These are phyloP conservation scores for Trachymyrmex cornetzi DNA, from an alignment of 1,140 invertebrate species.

Conservation along the genomic window DNA sequence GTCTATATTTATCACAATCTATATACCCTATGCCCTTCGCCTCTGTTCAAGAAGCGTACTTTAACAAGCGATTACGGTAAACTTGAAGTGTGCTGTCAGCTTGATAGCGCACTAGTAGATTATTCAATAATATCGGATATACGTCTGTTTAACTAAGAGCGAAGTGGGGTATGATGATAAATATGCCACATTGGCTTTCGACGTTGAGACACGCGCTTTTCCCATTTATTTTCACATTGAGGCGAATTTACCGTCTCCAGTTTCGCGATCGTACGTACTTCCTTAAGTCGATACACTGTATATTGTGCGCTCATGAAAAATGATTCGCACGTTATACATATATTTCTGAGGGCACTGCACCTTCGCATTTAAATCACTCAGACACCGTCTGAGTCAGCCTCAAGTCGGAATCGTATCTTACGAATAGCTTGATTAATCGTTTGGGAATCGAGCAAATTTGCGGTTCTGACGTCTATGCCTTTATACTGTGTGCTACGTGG, in stretches of 20 bases:
- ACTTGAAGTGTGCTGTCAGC: slow-evolving; percentile 41
- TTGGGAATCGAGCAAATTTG: slow-evolving; percentile 16
- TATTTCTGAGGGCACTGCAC: neutral
- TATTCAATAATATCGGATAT: slow-evolving; percentile 59
- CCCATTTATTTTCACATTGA: slow-evolving; percentile 25
- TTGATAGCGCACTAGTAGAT: slow-evolving; percentile 36
- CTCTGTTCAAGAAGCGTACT: slow-evolving; percentile 46
- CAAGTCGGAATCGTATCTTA: neutral
- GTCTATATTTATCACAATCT: slow-evolving; percentile 47
- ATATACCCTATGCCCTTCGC: slow-evolving; percentile 51
- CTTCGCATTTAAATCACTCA: slow-evolving; percentile 12
- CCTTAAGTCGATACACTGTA: neutral
- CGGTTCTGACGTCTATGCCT: neutral
- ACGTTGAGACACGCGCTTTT: slow-evolving; percentile 18
- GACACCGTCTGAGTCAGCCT: neutral
- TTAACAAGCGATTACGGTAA: slow-evolving; percentile 52
- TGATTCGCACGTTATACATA: slow-evolving; percentile 30
- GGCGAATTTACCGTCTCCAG: slow-evolving; percentile 6
- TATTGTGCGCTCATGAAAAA: neutral
- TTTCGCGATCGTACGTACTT: slow-evolving; percentile 3
- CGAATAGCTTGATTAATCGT: slow-evolving; percentile 24
- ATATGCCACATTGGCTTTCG: slow-evolving; percentile 22
- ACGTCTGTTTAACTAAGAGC: slow-evolving; percentile 26
- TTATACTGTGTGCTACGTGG: slow-evolving; percentile 10
- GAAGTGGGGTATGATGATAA: slow-evolving; percentile 21